Percentiles rank a stretch among this genome's conserved stretches.
These are phyloP conservation scores for Spizella passerina DNA, from an alignment of 2,797 vertebrate genomes.

Conservation along the genomic window DNA sequence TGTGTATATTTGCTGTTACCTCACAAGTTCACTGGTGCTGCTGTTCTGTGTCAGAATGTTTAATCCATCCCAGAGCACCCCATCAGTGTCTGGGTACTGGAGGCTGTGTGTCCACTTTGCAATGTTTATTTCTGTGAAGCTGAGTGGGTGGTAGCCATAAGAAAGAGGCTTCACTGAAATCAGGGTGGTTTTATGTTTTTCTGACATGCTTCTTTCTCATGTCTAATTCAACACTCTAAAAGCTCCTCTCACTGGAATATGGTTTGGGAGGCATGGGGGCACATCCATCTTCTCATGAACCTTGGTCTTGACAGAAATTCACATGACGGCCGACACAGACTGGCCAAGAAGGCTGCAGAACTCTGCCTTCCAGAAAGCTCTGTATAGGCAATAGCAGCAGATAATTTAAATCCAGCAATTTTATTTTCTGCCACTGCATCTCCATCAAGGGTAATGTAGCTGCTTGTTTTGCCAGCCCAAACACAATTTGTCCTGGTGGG, in stretches of 20 bases:
- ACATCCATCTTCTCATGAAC: not conserved
- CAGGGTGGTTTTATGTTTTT: not conserved
- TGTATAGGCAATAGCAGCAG: not conserved
- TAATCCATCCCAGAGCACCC: conserved; percentile 39
- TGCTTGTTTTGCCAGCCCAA: not conserved
- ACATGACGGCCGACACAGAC: not conserved
- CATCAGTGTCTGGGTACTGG: not conserved
- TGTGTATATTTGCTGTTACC: conserved; percentile 33
- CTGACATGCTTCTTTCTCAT: not conserved
- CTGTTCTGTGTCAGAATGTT: conserved; percentile 46
- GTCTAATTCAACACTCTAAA: not conserved
- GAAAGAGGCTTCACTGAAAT: not conserved
- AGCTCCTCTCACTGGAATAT: not conserved
- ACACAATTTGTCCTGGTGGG: not conserved
- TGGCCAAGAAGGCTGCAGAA: not conserved
- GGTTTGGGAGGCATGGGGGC: not conserved
- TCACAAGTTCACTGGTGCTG: not conserved
- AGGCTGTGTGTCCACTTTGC: conserved; percentile 1
- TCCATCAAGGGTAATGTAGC: not conserved
- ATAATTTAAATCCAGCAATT: not conserved
- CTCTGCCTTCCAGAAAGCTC: not conserved
- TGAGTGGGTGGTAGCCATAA: not conserved
- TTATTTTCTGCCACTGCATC: not conserved
- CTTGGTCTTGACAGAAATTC: not conserved
- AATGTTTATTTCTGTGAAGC: conserved; percentile 22